Base-by-base conservation (phyloP, 2,797 vertebrate species). In the Catamblyrhynchus diadema region DNA sequence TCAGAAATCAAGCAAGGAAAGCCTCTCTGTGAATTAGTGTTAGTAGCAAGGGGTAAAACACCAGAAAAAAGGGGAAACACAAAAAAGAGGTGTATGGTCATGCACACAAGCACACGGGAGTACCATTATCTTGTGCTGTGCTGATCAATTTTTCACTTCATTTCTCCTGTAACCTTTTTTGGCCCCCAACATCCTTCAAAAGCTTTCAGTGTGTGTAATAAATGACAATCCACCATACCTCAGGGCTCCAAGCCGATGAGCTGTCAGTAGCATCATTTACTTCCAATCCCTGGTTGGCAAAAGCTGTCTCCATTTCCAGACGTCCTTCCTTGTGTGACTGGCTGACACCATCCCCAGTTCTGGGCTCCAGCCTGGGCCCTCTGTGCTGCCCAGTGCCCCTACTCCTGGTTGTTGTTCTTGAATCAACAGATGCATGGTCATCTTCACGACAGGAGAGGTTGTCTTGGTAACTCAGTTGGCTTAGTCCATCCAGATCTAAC, bases 231-330 rank as follows among this genome's bases (percentile, higher is more conserved):
- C 53, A 61, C 32, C 83, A 28, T 98, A 99, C 99, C 99, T 99
- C 99, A 39, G 99, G 98, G 96, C 98, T 99, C 98, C 98, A 99
- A 41, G 97, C 96, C 1, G 98, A 98, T 57, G 98, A 98, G 96
- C 98, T 98, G 94, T 99, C 98, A 2, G 98, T 98, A 69, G 96
- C 97, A 12, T 98, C 98, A 9, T 98, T 98, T 85, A 96, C 98
- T 95, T 98, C 98, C 30, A 97, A 97, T 54, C 96, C 97, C 51
- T 95, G 98, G 83, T 82, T 96, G 86, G 97, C 98, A 77, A 97
- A 91, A 0, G 96, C 92, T 18, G 96, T 94, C 89, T 98, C 98
- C 25, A 27, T 88, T 92, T 98, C 98, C 95, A 98, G 90, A 51
- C 57, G 92, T 64, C 98, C 98, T 27, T 98, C 97, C 0, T 95